These are phyloP conservation scores for Sarcophilus harrisii DNA, from an alignment of 2,797 vertebrate species.

Conservation along the genomic window DNA sequence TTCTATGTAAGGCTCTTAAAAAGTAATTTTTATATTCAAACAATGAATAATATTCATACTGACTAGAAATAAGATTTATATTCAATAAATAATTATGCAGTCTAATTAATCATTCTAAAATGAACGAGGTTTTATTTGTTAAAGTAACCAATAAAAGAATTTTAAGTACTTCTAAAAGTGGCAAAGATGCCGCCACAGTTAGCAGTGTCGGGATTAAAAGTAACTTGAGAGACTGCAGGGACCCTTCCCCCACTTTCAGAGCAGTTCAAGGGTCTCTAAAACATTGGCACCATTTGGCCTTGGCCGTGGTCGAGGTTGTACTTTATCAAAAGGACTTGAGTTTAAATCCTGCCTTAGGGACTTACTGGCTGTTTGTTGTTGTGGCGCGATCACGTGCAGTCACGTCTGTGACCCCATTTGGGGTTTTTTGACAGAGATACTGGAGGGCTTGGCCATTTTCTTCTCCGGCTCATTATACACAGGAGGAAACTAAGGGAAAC, in stretches of 20 bases:
- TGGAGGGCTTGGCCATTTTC: background rate
- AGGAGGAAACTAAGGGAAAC: background rate
- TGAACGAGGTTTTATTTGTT: slow-evolving; percentile 57
- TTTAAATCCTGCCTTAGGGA: background rate
- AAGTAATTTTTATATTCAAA: slow-evolving; percentile 56
- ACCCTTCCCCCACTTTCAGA: slow-evolving; percentile 26
- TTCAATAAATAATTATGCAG: background rate
- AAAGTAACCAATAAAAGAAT: background rate
- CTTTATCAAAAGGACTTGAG: background rate
- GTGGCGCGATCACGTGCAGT: background rate
- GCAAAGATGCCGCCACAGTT: slow-evolving; percentile 51
- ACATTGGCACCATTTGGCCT: slow-evolving; percentile 17
- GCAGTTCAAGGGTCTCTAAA: slow-evolving; percentile 30
- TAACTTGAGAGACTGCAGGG: slow-evolving; percentile 43
- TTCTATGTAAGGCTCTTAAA: slow-evolving; percentile 45
- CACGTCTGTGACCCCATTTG: background rate
- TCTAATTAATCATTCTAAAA: slow-evolving; percentile 46
- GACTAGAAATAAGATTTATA: background rate
- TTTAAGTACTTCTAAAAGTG: slow-evolving; percentile 46
- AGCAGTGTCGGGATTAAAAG: slow-evolving; percentile 51
- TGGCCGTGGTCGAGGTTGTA: background rate
- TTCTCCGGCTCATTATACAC: background rate
- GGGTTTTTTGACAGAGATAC: background rate
- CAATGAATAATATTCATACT: slow-evolving; percentile 17
- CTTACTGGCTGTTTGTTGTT: background rate